Base-by-base conservation (phyloP, 2,888 invertebrate genomes). In the Coremacera marginata region DNA sequence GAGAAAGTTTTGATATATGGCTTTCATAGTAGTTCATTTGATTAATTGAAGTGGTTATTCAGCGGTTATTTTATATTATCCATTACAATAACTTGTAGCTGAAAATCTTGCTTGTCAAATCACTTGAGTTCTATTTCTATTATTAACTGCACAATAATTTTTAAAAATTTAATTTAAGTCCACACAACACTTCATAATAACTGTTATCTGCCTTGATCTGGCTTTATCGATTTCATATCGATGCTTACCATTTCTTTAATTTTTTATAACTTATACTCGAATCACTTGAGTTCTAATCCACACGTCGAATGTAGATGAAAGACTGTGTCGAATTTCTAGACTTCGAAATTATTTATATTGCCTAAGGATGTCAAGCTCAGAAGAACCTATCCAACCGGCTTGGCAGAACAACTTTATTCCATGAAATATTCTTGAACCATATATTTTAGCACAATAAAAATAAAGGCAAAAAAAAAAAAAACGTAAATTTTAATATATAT, bases 301-400 rank as follows among this genome's bases (percentile, higher is more conserved):
- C 88, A 84, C 84, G 77, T 81, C 83, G 84, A 84, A 86, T 82
- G 88, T 84, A 83, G 85, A 84, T 83, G 82, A 85, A 82, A 84
- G 84, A 87, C 87, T 87, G 88, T 86, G 84, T 73, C 81, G 82
- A 80, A 81, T 82, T 82, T 82, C 75, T 79, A 80, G 82, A 84
- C 80, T 81, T 80, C 84, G 82, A 85, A 85, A 87, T 85, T 86
- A 87, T 87, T 87, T 87, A 87, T 87, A 87, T 83, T 80, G 83
- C 80, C 82, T 86, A 87, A 87, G 87, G 87, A 87, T 86, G 82
- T 84, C n/a, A 22, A 62, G 49, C n/a, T 19, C 63, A 25, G 11
- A 44, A 76, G 52, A 70, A 86, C 84, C 83, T 81, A 84, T 82
- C 78, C 82, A 86, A 87, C 87, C 86, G 87, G 87, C 84, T 87